Evolutionary conservation across 2,888 invertebrate species (phyloP), one percentile per base, ranked within the genome.

Genomic region (Aspidiotus rigidus): DNA sequence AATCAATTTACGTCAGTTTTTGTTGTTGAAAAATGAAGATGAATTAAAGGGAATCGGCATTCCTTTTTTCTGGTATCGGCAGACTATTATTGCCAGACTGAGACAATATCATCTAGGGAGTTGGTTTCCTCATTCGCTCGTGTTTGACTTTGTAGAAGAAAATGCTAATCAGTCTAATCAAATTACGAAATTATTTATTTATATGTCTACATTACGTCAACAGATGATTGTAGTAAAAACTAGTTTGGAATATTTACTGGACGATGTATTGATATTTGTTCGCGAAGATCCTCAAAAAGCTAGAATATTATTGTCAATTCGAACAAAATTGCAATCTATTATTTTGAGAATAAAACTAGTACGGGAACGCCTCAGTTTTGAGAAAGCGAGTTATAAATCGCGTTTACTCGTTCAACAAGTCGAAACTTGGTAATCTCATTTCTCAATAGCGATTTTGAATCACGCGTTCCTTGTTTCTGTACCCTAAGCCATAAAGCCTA

Each of bases 11-110:
- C 66, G 59, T n/a, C 56, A 66, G 13, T 49, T 60, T 59, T 11
- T 66, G n/a, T 42, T 42, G 7, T 10, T 59, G 2, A 57, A 59
- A 11, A 39, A 41, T n/a, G 66, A 60, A 10, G 59, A 66, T 16
- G 57, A 66, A 60, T 39, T 66, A 9, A 59, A 49, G 49, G 16
- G 44, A n/a, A 57, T 59, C 7, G 66, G 66, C 13, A 49, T 66
- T 1, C 13, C 28, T 16, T 66, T 66, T 49, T 66, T 59, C 5
- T 41, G 57, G 7, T 59, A 66, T 59, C 39, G 66, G 5, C 55
- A 59, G 8, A 66, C 42, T 16, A 17, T 66, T 16, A 8, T 66
- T 7, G 15, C 11, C 8, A 55, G 66, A 3, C 13, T 66, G n/a
- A 41, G 57, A 28, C 66, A 59, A 39, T 66, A 59, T n/a, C 66